Evolutionary conservation across 2,797 vertebrate genomes (phyloP).

Genomic region (Enteromius thamalakanensis): DNA sequence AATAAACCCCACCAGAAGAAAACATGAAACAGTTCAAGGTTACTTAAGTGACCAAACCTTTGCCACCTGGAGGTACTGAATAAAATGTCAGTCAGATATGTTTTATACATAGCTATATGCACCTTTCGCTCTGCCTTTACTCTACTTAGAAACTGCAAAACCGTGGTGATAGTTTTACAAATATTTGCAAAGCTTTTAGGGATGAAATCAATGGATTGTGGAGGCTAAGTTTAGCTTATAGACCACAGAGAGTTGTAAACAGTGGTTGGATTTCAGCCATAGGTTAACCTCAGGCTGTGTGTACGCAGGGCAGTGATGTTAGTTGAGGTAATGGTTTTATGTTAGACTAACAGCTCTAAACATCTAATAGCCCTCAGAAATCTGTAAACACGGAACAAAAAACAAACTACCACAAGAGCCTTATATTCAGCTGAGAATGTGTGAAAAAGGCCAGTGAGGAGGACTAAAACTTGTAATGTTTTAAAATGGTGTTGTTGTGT

Average conservation of each 20-base stretch:
- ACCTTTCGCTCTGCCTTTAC: slow-evolving; percentile 2
- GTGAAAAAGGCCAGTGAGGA: slow-evolving; percentile 3
- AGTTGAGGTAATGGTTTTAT: slow-evolving; percentile 36
- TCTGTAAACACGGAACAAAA: slow-evolving; percentile 43
- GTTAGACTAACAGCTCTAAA: slow-evolving; percentile 31
- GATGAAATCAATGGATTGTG: slow-evolving; percentile 44
- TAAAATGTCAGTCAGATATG: slow-evolving; percentile 9
- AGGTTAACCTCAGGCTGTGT: slow-evolving; percentile 35
- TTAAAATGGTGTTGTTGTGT: not conserved
- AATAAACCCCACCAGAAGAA: slow-evolving; percentile 28
- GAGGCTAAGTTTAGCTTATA: slow-evolving; percentile 47
- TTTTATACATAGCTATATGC: slow-evolving; percentile 1
- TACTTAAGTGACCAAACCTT: slow-evolving; percentile 11
- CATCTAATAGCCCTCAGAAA: slow-evolving; percentile 29
- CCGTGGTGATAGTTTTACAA: slow-evolving; percentile 36
- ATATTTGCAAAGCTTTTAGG: slow-evolving; percentile 54
- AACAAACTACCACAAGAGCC: slow-evolving; percentile 17
- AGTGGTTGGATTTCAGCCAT: slow-evolving; percentile 14
- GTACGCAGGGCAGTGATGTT: slow-evolving; percentile 28
- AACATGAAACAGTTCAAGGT: slow-evolving; percentile 40
- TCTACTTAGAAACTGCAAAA: slow-evolving; percentile 38
- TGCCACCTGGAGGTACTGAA: not conserved
- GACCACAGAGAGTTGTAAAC: slow-evolving; percentile 39
- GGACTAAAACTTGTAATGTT: not conserved
- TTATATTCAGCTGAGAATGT: slow-evolving; percentile 27